phyloP scores from a whole-genome alignment of 37 sponge, comb jelly and placozoan genomes.

The Tethya wilhelma region DNA sequence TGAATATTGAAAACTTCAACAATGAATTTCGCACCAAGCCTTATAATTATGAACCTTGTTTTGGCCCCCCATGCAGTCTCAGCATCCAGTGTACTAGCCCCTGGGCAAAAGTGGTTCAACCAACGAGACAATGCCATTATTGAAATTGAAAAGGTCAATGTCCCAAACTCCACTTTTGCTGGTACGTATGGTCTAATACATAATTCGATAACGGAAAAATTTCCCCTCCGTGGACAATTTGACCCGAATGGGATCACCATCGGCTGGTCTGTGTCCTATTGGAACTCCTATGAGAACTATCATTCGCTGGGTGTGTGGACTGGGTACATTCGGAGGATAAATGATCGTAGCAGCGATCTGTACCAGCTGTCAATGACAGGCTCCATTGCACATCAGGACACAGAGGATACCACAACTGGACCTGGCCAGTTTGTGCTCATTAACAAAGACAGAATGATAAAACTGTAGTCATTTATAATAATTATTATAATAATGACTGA shows the following conservation, averaged over 20 bases:
- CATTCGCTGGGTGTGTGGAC: not conserved
- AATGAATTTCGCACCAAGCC: too few relatives aligned
- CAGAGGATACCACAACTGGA: not conserved
- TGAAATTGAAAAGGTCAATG: not conserved
- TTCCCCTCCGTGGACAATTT: not conserved
- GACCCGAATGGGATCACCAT: not conserved
- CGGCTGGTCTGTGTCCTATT: conserved; percentile 5
- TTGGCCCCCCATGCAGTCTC: too few relatives aligned
- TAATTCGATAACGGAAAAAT: not conserved
- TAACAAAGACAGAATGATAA: too few relatives aligned
- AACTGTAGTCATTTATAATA: too few relatives aligned
- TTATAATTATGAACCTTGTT: too few relatives aligned
- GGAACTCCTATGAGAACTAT: conserved; percentile 2
- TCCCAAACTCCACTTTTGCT: not conserved
- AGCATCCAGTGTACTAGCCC: conserved; percentile 3
- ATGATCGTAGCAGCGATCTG: not conserved
- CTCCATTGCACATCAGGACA: not conserved
- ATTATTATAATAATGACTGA: too few relatives aligned
- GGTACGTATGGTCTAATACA: not conserved
- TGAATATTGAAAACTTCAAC: too few relatives aligned
- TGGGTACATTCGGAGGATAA: not conserved
- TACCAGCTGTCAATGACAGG: not conserved
- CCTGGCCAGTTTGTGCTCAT: not conserved
- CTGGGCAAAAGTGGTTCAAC: conserved; percentile 6
- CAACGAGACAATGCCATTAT: not conserved